Evolutionary conservation across 2,888 invertebrate species (phyloP).

Genomic region (Amiota minor): DNA sequence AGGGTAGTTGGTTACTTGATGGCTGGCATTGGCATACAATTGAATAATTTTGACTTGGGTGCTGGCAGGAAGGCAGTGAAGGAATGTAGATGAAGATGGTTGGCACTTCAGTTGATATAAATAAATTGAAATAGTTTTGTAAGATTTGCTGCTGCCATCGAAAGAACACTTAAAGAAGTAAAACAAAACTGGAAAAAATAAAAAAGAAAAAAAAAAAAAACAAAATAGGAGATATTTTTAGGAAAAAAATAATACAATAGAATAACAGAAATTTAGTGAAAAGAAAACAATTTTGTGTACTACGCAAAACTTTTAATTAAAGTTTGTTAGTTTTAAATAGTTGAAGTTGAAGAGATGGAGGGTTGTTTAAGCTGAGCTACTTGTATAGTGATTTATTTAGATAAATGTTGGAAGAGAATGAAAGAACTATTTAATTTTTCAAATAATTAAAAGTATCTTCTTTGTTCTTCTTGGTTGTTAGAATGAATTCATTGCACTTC

Average conservation of each 20-base stretch:
- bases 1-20: no score
- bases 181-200: neutral
- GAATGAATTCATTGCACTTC: no score
- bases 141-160: neutral
- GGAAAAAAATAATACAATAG: neutral
- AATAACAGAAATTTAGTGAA: neutral
- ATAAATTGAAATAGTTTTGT: slow-evolving; percentile 6
- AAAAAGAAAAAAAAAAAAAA: no score
- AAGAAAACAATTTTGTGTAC: neutral
- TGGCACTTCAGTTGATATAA: neutral
- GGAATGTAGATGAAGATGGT: neutral
- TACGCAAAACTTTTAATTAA: slow-evolving; percentile 13
- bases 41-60: neutral
- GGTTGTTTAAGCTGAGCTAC: neutral
- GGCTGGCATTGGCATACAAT: no score
- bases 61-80: neutral
- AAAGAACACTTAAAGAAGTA: neutral
- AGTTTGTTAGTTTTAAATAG: neutral
- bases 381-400: neutral
- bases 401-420: neutral
- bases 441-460: neutral
- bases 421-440: neutral
- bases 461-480: neutral
- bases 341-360: neutral
- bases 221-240: neutral